A percentile compares a stretch with the other conserved stretches of the same genome.
Evolutionary conservation across 1,140 invertebrate species (phyloP).

Genomic region (Nephotettix cincticeps): DNA sequence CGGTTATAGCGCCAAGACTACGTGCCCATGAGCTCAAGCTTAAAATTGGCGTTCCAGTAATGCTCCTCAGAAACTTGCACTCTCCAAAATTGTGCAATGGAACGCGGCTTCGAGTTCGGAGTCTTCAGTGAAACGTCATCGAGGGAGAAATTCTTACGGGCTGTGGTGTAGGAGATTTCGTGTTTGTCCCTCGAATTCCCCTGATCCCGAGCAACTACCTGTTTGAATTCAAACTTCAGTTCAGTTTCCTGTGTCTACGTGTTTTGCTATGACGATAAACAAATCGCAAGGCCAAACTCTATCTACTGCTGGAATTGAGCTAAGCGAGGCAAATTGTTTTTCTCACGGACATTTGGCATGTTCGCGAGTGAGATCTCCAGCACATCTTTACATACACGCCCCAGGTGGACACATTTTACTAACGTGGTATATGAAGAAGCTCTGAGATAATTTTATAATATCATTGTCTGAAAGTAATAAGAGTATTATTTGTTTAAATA

Average conservation of each 20-base stretch:
- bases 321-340: conserved; percentile 39
- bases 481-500: no score
- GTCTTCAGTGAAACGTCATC: conserved; percentile 38
- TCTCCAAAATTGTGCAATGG: conserved; percentile 50
- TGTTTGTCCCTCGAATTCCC: conserved; percentile 26
- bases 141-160: conserved; percentile 47
- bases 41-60: conserved; percentile 47
- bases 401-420: conserved; percentile 26
- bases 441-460: no score
- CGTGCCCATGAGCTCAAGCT: conserved; percentile 41
- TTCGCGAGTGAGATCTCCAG: conserved; percentile 24
- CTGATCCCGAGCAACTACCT: conserved; percentile 23
- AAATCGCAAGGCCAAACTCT: conserved; percentile 55
- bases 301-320: conserved; percentile 32
- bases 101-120: conserved; percentile 44
- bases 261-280: conserved; percentile 54
- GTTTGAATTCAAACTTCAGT: conserved; percentile 32
- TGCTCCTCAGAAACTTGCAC: conserved; percentile 50
- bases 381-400: conserved; percentile 22
- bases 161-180: conserved; percentile 43
- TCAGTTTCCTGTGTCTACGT: conserved; percentile 49
- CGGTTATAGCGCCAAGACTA: conserved; percentile 44
- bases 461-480: no score
- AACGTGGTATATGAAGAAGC: conserved; percentile 32
- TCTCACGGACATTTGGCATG: conserved; percentile 44